A percentile compares a stretch with the other conserved stretches of the same genome.
phyloP scores from a whole-genome alignment of 1,140 invertebrate species.

The Conus ventricosus region DNA sequence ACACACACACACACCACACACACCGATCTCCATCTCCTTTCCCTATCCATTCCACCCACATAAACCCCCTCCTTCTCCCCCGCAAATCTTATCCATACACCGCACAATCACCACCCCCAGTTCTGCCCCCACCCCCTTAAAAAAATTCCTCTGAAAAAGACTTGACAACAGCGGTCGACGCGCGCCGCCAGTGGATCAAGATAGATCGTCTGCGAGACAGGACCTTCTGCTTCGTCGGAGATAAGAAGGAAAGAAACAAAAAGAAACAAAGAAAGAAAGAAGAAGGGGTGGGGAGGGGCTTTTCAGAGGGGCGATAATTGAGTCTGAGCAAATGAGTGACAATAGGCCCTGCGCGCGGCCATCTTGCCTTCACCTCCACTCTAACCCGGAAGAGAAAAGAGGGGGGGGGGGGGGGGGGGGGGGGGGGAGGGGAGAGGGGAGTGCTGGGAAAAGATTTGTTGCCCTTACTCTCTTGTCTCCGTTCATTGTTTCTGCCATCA shows the following conservation, averaged over 20 bases:
- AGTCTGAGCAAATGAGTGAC: constrained; percentile 27
- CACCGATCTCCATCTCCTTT: too few relatives aligned
- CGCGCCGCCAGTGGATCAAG: not conserved
- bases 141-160: not conserved
- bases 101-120: too few relatives aligned
- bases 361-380: constrained; percentile 7
- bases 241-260: not conserved
- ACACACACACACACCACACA: not conserved
- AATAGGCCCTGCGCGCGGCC: constrained; percentile 3
- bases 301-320: constrained; percentile 20
- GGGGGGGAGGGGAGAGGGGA: not conserved
- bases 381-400: not conserved
- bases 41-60: too few relatives aligned
- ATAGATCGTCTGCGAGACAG: constrained; percentile 26
- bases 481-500: not conserved
- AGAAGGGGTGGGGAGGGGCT: not conserved
- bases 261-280: not conserved
- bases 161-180: not conserved
- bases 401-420: too few relatives aligned
- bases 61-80: too few relatives aligned
- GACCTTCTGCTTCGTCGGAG: not conserved
- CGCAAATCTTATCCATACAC: too few relatives aligned
- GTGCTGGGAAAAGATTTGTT: not conserved
- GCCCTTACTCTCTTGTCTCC: not conserved
- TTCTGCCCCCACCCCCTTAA: not conserved